phyloP scores from a whole-genome alignment of 2,888 invertebrate species.

The Melanargia galathea region DNA sequence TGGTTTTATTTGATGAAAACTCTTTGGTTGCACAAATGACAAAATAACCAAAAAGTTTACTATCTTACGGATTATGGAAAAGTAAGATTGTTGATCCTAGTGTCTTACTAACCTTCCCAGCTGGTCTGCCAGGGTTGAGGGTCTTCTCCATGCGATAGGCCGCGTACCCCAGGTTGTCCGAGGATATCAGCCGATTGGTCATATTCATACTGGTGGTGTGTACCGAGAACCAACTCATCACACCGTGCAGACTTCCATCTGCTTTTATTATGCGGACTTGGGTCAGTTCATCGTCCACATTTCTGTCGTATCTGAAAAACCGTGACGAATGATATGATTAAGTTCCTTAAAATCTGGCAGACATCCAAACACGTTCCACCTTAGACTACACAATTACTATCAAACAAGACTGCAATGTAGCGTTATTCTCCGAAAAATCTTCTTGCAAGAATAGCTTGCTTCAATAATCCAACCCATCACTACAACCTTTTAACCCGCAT shows the following conservation, averaged over 20 bases:
- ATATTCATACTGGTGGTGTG: constrained; percentile 95
- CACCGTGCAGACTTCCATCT: constrained; percentile 84
- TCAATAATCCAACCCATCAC: too few species aligned
- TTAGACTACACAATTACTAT: too few species aligned
- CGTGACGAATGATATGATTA: not conserved
- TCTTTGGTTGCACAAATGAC: too few species aligned
- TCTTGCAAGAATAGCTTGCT: too few species aligned
- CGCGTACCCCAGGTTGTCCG: constrained; percentile 93
- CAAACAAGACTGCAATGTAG: too few species aligned
- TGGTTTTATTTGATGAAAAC: too few species aligned
- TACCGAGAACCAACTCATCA: constrained; percentile 92
- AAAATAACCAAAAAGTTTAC: too few species aligned
- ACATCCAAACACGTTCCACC: too few species aligned
- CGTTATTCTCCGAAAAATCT: too few species aligned
- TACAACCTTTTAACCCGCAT: too few species aligned
- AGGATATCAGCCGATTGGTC: constrained; percentile 88
- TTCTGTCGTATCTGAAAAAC: constrained; percentile 82
- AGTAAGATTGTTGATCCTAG: not conserved
- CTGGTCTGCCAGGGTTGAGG: constrained; percentile 81
- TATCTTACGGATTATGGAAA: not conserved
- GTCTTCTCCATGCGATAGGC: constrained; percentile 86
- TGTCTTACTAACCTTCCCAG: constrained; percentile 59
- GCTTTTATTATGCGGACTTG: constrained; percentile 86
- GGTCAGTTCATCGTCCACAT: constrained; percentile 88
- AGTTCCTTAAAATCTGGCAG: too few species aligned